phyloP scores from a whole-genome alignment of 2,888 invertebrate genomes.

The Parnassius orleans region DNA sequence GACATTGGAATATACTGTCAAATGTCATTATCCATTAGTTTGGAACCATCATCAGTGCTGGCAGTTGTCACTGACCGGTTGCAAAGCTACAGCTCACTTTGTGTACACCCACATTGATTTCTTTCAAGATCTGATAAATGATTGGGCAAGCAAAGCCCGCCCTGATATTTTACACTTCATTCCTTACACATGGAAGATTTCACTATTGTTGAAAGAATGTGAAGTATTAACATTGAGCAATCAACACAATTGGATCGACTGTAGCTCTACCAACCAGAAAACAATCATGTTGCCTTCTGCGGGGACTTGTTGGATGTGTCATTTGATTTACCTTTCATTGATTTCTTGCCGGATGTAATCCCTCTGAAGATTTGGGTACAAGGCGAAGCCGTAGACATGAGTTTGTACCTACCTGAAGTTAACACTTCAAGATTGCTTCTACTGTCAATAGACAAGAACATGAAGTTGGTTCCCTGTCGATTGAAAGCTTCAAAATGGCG shows the following conservation, averaged over 20 bases:
- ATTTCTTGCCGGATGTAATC: constrained; percentile 94
- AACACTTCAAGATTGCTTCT: constrained; percentile 92
- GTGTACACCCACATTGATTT: constrained; percentile 98
- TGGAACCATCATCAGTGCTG: constrained; percentile 99
- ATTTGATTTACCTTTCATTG: constrained; percentile 95
- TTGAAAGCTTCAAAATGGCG: constrained; percentile 87
- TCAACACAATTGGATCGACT: constrained; percentile 99
- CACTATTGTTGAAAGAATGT: constrained; percentile 94
- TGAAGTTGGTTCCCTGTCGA: constrained; percentile 88
- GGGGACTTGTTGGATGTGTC: constrained; percentile 96
- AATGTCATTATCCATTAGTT: constrained; percentile 93
- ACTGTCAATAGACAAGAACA: constrained; percentile 92
- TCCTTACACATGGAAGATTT: constrained; percentile 98
- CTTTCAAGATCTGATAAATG: constrained; percentile 96
- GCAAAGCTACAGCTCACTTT: constrained; percentile 95
- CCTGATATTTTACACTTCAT: constrained; percentile 97
- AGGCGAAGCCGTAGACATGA: constrained; percentile 95
- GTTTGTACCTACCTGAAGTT: constrained; percentile 94
- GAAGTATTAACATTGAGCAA: constrained; percentile 96
- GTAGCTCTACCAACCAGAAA: constrained; percentile 96
- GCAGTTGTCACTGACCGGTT: constrained; percentile 94
- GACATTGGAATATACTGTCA: constrained; percentile 94
- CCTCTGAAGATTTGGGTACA: constrained; percentile 96
- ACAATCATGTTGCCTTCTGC: constrained; percentile 95
- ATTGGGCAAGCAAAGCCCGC: constrained; percentile 96